phyloP scores from a whole-genome alignment of 2,888 invertebrate genomes.

The Nemotelus pantherinus region DNA sequence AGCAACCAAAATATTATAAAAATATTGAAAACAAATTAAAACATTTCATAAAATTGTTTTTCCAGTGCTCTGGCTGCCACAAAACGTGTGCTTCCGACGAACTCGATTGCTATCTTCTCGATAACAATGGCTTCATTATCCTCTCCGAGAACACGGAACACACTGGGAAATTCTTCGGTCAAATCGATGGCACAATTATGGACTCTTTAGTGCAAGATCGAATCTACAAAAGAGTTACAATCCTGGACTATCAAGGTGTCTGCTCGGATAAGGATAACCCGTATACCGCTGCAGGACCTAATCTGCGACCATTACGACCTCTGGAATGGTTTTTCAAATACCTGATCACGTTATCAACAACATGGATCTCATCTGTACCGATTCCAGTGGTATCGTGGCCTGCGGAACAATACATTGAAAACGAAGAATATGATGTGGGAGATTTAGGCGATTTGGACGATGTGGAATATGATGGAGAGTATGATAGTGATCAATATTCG shows the following conservation, averaged over 20 bases:
- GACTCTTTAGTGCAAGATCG: slow-evolving; percentile 90
- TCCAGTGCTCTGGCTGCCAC: slow-evolving; percentile 70
- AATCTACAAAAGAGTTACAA: slow-evolving; percentile 87
- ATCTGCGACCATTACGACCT: slow-evolving; percentile 57
- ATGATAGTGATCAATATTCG: slow-evolving; percentile 59
- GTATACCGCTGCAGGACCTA: slow-evolving; percentile 62
- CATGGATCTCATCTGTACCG: slow-evolving; percentile 62
- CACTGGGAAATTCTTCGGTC: slow-evolving; percentile 92
- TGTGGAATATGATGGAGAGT: slow-evolving; percentile 61
- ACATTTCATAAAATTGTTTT: neutral
- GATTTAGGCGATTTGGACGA: slow-evolving; percentile 58
- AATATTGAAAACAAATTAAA: neutral
- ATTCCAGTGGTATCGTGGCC: slow-evolving; percentile 61
- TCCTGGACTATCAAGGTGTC: slow-evolving; percentile 89
- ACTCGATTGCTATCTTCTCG: slow-evolving; percentile 90
- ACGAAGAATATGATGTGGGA: slow-evolving; percentile 56
- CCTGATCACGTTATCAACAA: slow-evolving; percentile 58
- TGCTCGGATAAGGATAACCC: slow-evolving; percentile 76
- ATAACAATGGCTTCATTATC: slow-evolving; percentile 94
- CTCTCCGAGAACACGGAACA: slow-evolving; percentile 87
- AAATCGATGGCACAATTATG: slow-evolving; percentile 94
- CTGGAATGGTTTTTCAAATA: slow-evolving; percentile 61
- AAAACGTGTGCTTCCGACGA: slow-evolving; percentile 88
- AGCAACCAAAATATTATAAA: no score
- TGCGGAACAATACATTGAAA: slow-evolving; percentile 61